A percentile compares a stretch with the other conserved stretches of the same genome.
Conservation (phyloP, 1,140 invertebrate species). For the Cherax quadricarinatus region DNA sequence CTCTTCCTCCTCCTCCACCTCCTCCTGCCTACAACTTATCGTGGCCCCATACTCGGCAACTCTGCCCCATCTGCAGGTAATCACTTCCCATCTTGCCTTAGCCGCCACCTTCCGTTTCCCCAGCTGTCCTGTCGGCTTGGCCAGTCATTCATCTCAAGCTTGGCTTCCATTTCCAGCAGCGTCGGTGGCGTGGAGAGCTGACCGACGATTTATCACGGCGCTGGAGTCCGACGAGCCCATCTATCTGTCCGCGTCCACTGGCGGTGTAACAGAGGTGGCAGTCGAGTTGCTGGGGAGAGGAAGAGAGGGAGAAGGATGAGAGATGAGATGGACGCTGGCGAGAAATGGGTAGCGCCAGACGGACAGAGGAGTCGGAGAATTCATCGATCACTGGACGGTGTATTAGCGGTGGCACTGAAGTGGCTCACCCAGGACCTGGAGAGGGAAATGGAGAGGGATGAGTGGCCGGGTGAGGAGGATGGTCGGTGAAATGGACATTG, state of each 20-base stretch:
- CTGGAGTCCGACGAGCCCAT: conserved; percentile 41
- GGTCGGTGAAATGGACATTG: not conserved
- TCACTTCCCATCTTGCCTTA: conserved; percentile 40
- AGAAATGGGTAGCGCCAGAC: not conserved
- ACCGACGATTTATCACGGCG: conserved; percentile 48
- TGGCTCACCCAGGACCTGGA: not conserved
- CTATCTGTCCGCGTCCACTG: conserved; percentile 42
- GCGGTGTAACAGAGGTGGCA: conserved; percentile 34
- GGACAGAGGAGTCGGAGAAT: conserved; percentile 7
- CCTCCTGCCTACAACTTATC: not conserved
- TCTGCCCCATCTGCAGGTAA: conserved; percentile 36
- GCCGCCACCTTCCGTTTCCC: conserved; percentile 14
- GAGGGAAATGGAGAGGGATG: not conserved
- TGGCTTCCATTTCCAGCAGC: conserved; percentile 47
- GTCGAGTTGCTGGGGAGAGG: conserved; percentile 8
- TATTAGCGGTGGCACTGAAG: conserved; percentile 14
- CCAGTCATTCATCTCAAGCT: conserved; percentile 38
- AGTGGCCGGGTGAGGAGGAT: not conserved
- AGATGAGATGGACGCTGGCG: not conserved
- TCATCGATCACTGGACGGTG: conserved; percentile 3
- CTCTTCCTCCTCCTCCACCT: not conserved
- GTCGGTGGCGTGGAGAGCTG: conserved; percentile 32
- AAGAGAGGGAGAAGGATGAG: not conserved
- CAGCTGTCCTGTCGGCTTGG: conserved; percentile 16
- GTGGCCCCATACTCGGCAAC: not conserved